phyloP scores from a whole-genome alignment of 2,113 vertebrate genomes.

The Todiramphus saurophagus region DNA sequence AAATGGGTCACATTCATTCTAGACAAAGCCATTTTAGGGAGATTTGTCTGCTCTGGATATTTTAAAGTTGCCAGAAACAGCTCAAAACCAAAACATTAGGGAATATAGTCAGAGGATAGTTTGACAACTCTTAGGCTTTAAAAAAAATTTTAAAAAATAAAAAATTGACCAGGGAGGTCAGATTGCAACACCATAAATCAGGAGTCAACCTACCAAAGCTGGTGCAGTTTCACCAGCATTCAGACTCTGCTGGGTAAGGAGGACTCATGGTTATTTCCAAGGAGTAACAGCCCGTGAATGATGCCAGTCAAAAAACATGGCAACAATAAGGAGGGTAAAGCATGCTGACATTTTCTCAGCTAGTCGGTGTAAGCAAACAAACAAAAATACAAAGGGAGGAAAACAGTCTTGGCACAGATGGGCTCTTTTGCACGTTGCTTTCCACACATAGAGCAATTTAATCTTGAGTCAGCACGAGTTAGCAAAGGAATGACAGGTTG shows the following conservation, averaged over 20 bases:
- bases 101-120: neutral
- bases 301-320: neutral
- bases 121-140: neutral
- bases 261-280: neutral
- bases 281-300: neutral
- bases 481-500: conserved; percentile 67
- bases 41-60: neutral
- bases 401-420: conserved; percentile 66
- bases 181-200: neutral
- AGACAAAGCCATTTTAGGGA: neutral
- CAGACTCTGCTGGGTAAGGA: neutral
- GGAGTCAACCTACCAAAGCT: neutral
- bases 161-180: neutral
- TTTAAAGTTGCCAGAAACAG: neutral
- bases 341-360: conserved; percentile 43
- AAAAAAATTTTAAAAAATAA: too few species aligned
- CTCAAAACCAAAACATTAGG: neutral
- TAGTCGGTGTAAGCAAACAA: conserved; percentile 50
- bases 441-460: conserved; percentile 63
- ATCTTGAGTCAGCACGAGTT: conserved; percentile 69
- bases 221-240: neutral
- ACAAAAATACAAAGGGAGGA: conserved; percentile 61
- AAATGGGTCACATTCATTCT: neutral
- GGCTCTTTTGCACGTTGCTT: conserved; percentile 54
- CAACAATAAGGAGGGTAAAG: conserved; percentile 12